phyloP scores from a whole-genome alignment of 2,888 invertebrate genomes.

The Andrena bucephala region DNA sequence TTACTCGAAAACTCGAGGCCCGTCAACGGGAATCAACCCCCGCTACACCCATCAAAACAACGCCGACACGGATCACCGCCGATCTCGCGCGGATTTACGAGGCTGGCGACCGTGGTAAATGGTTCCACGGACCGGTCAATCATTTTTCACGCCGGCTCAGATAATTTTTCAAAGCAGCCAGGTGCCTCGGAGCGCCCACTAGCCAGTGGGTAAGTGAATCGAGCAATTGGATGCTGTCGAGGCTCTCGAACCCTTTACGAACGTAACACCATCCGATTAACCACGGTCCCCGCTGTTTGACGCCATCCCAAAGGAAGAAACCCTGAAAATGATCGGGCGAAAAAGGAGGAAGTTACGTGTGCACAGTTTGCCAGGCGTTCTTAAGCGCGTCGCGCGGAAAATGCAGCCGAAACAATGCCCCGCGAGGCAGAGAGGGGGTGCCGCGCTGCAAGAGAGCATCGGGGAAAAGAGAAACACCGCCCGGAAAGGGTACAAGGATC shows the following conservation, averaged over 20 bases:
- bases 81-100: slow-evolving; percentile 38
- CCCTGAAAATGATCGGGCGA: neutral
- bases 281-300: neutral
- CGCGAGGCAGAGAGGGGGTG: slow-evolving; percentile 4
- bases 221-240: neutral
- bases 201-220: neutral
- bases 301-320: neutral
- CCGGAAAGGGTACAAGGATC: slow-evolving; percentile 64
- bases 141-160: slow-evolving; percentile 45
- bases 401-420: slow-evolving; percentile 43
- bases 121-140: slow-evolving; percentile 34
- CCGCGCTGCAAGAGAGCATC: slow-evolving; percentile 2
- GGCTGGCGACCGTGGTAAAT: slow-evolving; percentile 44
- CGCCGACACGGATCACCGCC: slow-evolving; percentile 56
- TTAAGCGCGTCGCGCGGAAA: slow-evolving; percentile 21
- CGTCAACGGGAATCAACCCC: slow-evolving; percentile 54
- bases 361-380: neutral
- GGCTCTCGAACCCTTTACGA: too few relatives aligned
- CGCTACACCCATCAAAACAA: slow-evolving; percentile 63
- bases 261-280: too few relatives aligned
- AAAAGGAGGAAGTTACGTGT: neutral
- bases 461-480: slow-evolving; percentile 20
- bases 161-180: slow-evolving; percentile 44
- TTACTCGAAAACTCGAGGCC: slow-evolving; percentile 69
- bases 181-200: neutral